Base-by-base conservation (phyloP, 2,113 vertebrate genomes). In the Silurus meridionalis region DNA sequence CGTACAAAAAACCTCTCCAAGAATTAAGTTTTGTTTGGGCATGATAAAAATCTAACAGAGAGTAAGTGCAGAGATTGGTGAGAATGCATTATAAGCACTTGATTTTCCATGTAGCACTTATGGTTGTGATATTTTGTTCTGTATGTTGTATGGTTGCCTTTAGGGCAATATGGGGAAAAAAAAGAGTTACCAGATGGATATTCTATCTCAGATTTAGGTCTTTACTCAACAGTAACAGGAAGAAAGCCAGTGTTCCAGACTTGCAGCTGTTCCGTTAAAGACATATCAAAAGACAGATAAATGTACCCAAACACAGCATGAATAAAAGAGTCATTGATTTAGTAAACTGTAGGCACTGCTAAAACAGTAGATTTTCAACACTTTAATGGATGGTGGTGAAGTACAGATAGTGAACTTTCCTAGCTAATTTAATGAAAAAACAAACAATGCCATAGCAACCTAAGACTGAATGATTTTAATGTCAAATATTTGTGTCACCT, bases 251-350 rank as follows among this genome's bases (percentile, higher is more conserved):
- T 58, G 77, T 58, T 79, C 53, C 77, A 79, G 25, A 58, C 23
- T n/a, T 79, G 77, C 55, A 58, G 75, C 75, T 57, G n/a, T 58
- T 79, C 58, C 53, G 9, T 58, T 58, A 58, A 79, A 37, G n/a
- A 9, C 17, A 37, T 58, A 28, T 58, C 21, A 2, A 53, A 79
- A 79, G 2, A 79, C 2, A 28, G 52, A 79, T 25, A 57, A 25
- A 13, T 79, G 53, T 23, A 19, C 48, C 71, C 50, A 52, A 74
- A 50, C 19, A 23, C 14, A 37, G 71, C 23, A 52, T 74, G 71
- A 50, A 74, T 50, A 57, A 78, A 79, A n/a, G 75, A 78, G 11
- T 78, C 14, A 8, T 79, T 2, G 53, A 58, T 58, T 25, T 15
- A 58, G 57, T 79, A 79, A 58, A 79, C 14, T 79, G 9, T 53